These are phyloP conservation scores for Macaca mulatta DNA, from an alignment of 2,113 vertebrate species.

Conservation along the genomic window DNA sequence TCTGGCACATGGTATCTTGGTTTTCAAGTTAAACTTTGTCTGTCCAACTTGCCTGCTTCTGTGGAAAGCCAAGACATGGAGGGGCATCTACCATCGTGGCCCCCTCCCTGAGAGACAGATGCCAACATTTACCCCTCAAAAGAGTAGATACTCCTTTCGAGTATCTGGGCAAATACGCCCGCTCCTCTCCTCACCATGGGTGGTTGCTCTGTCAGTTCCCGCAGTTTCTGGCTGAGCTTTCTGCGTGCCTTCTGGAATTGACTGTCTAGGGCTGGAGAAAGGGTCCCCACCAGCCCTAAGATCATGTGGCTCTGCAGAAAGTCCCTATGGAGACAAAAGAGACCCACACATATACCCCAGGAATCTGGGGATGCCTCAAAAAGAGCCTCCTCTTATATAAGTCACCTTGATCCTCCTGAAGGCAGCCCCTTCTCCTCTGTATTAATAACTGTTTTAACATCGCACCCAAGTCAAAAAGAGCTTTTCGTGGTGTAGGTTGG, in stretches of 20 bases:
- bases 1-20: background rate
- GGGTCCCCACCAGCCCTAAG: slow-evolving; percentile 80
- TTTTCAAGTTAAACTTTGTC: background rate
- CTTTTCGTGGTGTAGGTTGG: background rate
- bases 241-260: slow-evolving; percentile 81
- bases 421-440: background rate
- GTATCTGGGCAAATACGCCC: background rate
- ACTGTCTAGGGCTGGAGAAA: slow-evolving; percentile 84
- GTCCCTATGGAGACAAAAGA: slow-evolving; percentile 66
- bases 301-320: slow-evolving; percentile 85
- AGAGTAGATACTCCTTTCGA: background rate
- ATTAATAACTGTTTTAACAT: background rate
- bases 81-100: fast-evolving
- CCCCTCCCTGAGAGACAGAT: background rate
- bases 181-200: slow-evolving; percentile 62
- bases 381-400: background rate
- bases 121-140: background rate
- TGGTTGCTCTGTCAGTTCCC: slow-evolving; percentile 63
- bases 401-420: background rate
- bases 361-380: background rate
- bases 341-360: background rate
- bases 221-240: slow-evolving; percentile 74
- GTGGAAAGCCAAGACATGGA: background rate
- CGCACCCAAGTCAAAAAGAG: background rate
- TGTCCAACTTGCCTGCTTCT: background rate